These are phyloP conservation scores for Lasioglossum villosulum DNA, from an alignment of 2,888 invertebrate genomes.

Conservation along the genomic window DNA sequence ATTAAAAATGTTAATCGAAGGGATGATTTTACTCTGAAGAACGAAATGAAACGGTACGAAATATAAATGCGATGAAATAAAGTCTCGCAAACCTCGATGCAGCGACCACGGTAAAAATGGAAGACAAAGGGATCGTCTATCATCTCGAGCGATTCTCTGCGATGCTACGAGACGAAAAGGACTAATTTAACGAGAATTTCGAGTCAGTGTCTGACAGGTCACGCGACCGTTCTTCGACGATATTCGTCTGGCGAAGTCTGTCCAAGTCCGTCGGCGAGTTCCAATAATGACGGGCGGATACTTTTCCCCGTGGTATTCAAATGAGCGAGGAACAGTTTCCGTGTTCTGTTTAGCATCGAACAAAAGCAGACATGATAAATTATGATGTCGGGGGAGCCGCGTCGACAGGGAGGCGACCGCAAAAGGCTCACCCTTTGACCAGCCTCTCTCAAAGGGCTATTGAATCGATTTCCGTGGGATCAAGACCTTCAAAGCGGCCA, in stretches of 20 bases:
- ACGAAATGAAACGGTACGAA: too few species aligned
- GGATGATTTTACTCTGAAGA: too few species aligned
- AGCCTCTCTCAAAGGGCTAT: conserved; percentile 51
- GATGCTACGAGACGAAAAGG: background rate
- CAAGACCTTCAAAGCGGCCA: conserved; percentile 47
- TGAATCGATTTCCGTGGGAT: conserved; percentile 57
- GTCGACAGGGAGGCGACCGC: conserved; percentile 44
- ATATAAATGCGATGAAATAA: too few species aligned
- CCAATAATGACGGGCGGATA: background rate
- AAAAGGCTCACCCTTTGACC: conserved; percentile 55
- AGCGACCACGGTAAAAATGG: background rate
- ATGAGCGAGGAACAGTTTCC: background rate
- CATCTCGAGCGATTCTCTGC: background rate
- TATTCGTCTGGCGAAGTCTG: background rate
- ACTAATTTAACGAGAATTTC: background rate
- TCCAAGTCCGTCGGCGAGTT: background rate
- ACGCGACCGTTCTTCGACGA: background rate
- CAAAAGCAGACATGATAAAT: conserved; percentile 47
- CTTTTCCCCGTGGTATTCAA: conserved; percentile 8
- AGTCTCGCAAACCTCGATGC: background rate
- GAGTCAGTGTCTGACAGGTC: background rate
- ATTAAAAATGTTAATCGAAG: too few species aligned
- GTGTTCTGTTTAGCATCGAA: conserved; percentile 28
- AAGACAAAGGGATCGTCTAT: background rate
- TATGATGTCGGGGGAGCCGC: conserved; percentile 36